phyloP scores from a whole-genome alignment of 1,140 invertebrate genomes.

The Dolichoris vasculosae region DNA sequence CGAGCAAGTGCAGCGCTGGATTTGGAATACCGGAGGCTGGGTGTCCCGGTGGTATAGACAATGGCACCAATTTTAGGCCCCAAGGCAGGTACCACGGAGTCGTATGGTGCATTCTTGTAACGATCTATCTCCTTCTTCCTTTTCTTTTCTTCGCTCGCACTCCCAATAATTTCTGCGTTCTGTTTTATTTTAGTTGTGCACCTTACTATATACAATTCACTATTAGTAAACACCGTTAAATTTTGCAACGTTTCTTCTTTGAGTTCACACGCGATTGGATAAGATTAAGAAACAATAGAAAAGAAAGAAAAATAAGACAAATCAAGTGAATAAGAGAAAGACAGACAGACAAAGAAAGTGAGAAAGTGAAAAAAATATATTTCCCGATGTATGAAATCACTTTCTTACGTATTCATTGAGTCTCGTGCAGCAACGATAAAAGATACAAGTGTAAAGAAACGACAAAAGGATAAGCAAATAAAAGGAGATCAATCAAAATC shows the following conservation, averaged over 20 bases:
- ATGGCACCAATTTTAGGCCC: constrained; percentile 72
- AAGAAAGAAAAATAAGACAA: too few species aligned
- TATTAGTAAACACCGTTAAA: neutral
- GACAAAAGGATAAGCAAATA: neutral
- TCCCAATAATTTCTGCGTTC: neutral
- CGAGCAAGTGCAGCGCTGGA: constrained; percentile 68
- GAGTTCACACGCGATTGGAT: too few species aligned
- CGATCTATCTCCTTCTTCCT: neutral
- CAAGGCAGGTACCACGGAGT: constrained; percentile 73
- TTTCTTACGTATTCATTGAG: too few species aligned
- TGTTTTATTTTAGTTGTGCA: neutral
- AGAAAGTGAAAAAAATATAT: too few species aligned
- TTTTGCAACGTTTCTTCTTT: too few species aligned
- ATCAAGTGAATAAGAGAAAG: too few species aligned
- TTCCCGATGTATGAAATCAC: too few species aligned
- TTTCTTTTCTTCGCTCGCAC: neutral
- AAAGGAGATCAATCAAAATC: neutral
- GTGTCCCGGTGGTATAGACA: constrained; percentile 70
- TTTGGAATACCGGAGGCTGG: constrained; percentile 71
- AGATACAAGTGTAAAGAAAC: neutral
- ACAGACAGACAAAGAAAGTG: too few species aligned
- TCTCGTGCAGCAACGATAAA: too few species aligned
- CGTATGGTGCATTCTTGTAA: constrained; percentile 70
- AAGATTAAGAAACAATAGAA: too few species aligned
- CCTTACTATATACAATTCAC: neutral